A percentile compares a stretch with the other conserved stretches of the same genome.
Conservation (phyloP, 2,888 invertebrate species). For the Nomada ruficornis region DNA sequence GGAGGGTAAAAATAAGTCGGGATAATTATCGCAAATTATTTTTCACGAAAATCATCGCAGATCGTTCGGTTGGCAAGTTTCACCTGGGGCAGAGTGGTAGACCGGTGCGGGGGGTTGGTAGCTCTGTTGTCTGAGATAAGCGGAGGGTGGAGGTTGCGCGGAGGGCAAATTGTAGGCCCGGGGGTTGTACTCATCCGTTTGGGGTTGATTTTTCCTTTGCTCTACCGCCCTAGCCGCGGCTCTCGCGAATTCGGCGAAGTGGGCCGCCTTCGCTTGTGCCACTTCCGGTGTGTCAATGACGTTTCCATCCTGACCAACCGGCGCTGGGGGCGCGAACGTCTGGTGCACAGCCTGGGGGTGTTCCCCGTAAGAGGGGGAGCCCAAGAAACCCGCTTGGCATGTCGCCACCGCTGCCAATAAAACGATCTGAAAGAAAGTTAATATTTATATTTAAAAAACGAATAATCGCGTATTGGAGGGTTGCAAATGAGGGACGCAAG, state of each 20-base stretch:
- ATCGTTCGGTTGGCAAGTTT: neutral
- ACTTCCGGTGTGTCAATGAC: conserved; percentile 84
- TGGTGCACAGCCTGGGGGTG: conserved; percentile 55
- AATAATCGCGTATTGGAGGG: no score
- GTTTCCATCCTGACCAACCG: conserved; percentile 82
- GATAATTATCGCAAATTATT: neutral
- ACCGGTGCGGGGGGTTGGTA: conserved; percentile 64
- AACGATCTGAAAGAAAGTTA: conserved; percentile 71
- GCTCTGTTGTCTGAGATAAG: conserved; percentile 48
- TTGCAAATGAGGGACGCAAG: no score
- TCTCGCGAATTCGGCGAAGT: conserved; percentile 82
- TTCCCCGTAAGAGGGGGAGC: conserved; percentile 66
- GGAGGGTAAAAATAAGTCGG: no score
- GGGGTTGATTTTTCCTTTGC: conserved; percentile 67
- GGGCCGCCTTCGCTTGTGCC: conserved; percentile 82
- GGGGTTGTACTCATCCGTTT: conserved; percentile 45
- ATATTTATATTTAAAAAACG: neutral
- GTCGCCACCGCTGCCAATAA: conserved; percentile 70
- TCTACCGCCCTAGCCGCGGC: conserved; percentile 81
- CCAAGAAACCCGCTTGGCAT: conserved; percentile 76
- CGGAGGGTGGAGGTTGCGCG: conserved; percentile 48
- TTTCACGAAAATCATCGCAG: neutral
- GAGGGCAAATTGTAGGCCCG: conserved; percentile 53
- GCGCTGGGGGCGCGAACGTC: conserved; percentile 79
- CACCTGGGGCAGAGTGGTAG: conserved; percentile 59